Evolutionary conservation across 1,140 invertebrate species (phyloP), one percentile per base, ranked within the genome.

Genomic region (Arctopsyche grandis): DNA sequence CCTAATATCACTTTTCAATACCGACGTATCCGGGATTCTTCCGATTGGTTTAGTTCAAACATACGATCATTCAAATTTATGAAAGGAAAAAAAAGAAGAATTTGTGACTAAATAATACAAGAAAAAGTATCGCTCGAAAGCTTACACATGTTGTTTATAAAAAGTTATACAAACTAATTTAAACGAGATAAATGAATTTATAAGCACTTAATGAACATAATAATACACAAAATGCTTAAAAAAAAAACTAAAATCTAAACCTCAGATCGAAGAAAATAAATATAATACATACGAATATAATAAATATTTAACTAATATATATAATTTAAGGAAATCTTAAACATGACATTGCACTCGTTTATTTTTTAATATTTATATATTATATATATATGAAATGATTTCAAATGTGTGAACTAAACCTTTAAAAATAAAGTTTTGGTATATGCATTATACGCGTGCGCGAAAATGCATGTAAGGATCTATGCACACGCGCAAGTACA

Each of bases 11-110:
- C 48, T 52, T 52, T 14, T 52, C 48, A 52, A 76, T 76, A 29
- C 77, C 80, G 74, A 79, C 76, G 70, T 79, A 82, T 66, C 81
- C 78, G 81, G 75, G 79, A 82, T 74, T 75, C 16, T 77, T 80
- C 29, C 43, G 56, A 48, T 63, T 69, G 69, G 70, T 60, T 79
- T 77, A 79, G 70, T 82, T 79, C 81, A 82, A 52, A 79, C 44
- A 75, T 44, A 76, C 9, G 16, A 58, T 71, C 29, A 77, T 77
- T 22, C n/a, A 22, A 60, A 60, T 75, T 60, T 52, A 69, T 4
- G 5, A 3, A 22, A 69, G 26, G 1, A 24, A 16, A 14, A 46
- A 52, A 75, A 29, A 48, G 12, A 75, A 75, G 5, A 44, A 46
- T 48, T 69, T 69, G 66, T 29, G 66, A 69, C 66, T 29, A 29